These are phyloP conservation scores for Corythaixoides concolor DNA, from an alignment of 2,113 vertebrate species.

Conservation along the genomic window DNA sequence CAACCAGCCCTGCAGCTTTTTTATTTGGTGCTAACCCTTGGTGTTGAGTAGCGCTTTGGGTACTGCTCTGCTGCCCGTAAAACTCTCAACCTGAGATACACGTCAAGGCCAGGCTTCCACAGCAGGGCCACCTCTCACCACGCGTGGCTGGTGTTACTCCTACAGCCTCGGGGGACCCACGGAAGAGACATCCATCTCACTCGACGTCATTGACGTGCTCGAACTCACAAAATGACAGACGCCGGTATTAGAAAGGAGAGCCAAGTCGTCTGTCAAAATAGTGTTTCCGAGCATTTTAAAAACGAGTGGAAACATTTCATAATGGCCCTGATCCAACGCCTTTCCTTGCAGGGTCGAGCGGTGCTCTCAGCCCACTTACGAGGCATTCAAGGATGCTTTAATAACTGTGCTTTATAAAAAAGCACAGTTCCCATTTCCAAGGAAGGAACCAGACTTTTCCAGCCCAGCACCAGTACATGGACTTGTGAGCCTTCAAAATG, in stretches of 20 bases:
- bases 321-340: neutral
- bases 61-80: neutral
- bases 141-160: neutral
- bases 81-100: neutral
- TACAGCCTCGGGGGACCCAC: accelerated
- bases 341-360: neutral
- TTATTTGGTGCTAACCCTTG: neutral
- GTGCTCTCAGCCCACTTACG: neutral
- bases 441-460: neutral
- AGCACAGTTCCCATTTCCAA: neutral
- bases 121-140: neutral
- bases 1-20: neutral
- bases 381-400: neutral
- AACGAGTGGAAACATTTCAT: neutral
- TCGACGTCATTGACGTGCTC: neutral
- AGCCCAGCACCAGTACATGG: neutral
- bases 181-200: neutral
- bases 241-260: neutral
- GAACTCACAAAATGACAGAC: neutral
- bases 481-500: neutral
- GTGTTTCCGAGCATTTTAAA: neutral
- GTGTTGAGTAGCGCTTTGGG: neutral
- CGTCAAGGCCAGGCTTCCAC: neutral
- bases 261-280: neutral
- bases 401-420: too few species aligned